Base-by-base conservation (phyloP, 2,113 vertebrate genomes). In the Spheniscus mendiculus region DNA sequence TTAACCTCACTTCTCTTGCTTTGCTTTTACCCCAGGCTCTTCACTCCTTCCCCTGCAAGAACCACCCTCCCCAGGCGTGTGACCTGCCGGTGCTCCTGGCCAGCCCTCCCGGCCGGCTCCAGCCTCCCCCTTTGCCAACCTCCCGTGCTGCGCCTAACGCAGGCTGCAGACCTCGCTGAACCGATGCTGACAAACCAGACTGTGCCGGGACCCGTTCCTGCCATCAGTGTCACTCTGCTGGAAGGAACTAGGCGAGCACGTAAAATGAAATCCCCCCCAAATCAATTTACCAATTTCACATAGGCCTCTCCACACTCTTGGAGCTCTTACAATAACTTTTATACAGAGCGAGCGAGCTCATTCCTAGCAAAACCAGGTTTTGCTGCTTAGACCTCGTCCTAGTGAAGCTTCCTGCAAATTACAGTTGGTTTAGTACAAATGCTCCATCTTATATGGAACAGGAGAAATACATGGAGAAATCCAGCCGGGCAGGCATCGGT, bases 401-500 rank as follows among this genome's bases (percentile, higher is more conserved):
- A 16, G 20, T 5, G 22, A 56, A 40, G 25, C 62, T 14, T n/a
- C 42, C 65, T 25, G 52, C 52, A 26, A 13, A 22, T 10, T 17
- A 7, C 45, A 13, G 36, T 3, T 3, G 12, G 2, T 38, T 16
- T 5, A 40, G 49, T 23, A 14, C 36, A 58, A 81, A 76, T 0
- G 6, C 62, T 74, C 40, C 8, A 5, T 27, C 23, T 22, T 16
- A 12, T 0, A 13, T 1, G 3, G 15, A 62, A 19, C 17, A 22
- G 49, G 62, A 82, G 32, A 3, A 2, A 44, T 0, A 3, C 0
- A 4, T 0, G 3, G 30, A 6, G 40, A 1, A 25, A 9, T 19
- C 21, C 63, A 10, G 15, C 15, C 2, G 2, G 18, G 50, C 34
- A 6, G 47, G 34, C 3, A 6, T 2, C 15, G 2, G 2, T 9